Base-by-base conservation (phyloP, 2,797 vertebrate genomes). In the Melanitta fusca region DNA sequence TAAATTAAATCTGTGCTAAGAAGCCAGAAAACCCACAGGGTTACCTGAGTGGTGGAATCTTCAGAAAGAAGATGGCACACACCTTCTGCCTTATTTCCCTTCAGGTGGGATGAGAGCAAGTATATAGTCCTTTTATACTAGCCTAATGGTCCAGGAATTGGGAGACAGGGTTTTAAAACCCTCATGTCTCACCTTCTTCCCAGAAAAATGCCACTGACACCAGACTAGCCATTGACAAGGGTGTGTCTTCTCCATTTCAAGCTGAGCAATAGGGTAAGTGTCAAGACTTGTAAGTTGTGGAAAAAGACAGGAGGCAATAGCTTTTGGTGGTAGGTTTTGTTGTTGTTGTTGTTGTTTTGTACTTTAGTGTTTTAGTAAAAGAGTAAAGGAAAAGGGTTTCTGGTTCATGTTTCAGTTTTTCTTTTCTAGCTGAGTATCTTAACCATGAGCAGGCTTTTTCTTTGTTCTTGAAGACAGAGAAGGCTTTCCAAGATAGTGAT, bases 401-500 rank as follows among this genome's bases (percentile, higher is more conserved):
- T 64, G 34, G 8, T 74, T 88, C 47, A 34, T 0, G 1, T 70
- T 94, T 80, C 27, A 34, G 32, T 73, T 84, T 93, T 47, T 13
- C 21, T 80, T 88, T 91, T 36, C 47, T 79, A 80, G 15, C 3
- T 61, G 91, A 88, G 45, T 49, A 85, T 27, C 75, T 73, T 47
- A 57, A 71, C 58, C 30, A 17, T 21, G 13, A 79, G 32, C 51
- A 80, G 28, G 65, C 34, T 73, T 62, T 72, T 78, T 12, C 53
- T 88, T 94, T 94, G 74, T 91, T 93, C 85, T 85, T 21, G 81
- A 45, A 73, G 27, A 53, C 53, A 61, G 74, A 27, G 79, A 80
- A 81, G 43, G 19, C 21, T 96, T 86, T 82, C 34, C 17, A 62
- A 92, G 77, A 84, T 65, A n/a, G 14, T 21, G 47, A 43, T 64